Evolutionary conservation across 2,797 vertebrate species (phyloP), one percentile per base, ranked within the genome.

Genomic region (Tinamus major): DNA sequence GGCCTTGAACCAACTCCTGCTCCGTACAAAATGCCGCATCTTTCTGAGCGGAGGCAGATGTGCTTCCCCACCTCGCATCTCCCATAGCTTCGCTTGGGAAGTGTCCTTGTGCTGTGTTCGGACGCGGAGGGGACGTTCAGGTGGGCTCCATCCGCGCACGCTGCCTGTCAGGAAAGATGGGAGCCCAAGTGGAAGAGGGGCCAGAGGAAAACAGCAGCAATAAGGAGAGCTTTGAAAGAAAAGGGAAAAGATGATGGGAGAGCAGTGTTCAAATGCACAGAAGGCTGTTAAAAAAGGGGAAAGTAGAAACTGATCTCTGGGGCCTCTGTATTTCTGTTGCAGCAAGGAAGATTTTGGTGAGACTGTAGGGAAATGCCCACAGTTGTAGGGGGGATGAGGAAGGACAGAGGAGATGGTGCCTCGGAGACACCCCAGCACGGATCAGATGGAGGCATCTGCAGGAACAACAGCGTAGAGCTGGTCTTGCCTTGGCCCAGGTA

Each of bases 21-120:
- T 87, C 72, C 1, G 3, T 35, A 87, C 68, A 87, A 17, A 87
- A 23, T 1, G 3, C 39, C 2, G 6, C 35, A 48, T 85, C 61
- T 89, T 81, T 87, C 21, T 44, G 84, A 89, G 62, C 64, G 56
- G 59, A 86, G 70, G 39, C 86, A 94, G 75, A 79, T 79, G 86
- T 59, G 86, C 90, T 76, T 72, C 56, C 63, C 35, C 51, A 42
- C 39, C 46, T 31, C 11, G 56, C 27, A 4, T 31, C 42, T 85
- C 56, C 67, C 51, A 9, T 35, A 44, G 63, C 70, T 20, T 77
- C 1, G 1, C 64, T 83, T 44, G 27, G 51, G 65, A 72, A 49
- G 44, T 4, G 1, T 46, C 55, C 37, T 72, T 21, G 89, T 6
- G 1, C 33, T 26, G 33, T 31, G 35, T n/a, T 77, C 1, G 1